Percentiles rank a stretch among this genome's conserved stretches.
phyloP scores from a whole-genome alignment of 2,113 vertebrate species.

The Gavialis gangeticus region DNA sequence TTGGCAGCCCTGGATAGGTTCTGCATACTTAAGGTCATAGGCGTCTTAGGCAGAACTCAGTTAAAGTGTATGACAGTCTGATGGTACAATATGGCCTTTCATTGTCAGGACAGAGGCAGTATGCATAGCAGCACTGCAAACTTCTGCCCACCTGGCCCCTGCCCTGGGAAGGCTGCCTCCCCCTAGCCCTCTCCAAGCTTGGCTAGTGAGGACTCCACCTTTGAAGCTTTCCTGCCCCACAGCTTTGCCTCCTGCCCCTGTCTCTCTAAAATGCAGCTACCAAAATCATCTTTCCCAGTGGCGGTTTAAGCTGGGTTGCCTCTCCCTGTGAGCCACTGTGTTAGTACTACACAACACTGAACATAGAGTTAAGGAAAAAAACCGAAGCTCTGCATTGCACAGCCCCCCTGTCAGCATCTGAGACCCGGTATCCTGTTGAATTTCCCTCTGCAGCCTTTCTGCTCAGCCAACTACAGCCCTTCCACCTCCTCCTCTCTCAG shows the following conservation, averaged over 20 bases:
- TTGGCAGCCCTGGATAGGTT: neutral
- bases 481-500: neutral
- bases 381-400: too few species aligned
- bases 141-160: neutral
- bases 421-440: neutral
- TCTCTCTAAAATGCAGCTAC: neutral
- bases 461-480: neutral
- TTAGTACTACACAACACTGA: neutral
- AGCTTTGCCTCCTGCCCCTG: neutral
- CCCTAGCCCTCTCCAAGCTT: neutral
- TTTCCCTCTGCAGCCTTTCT: neutral
- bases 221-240: neutral
- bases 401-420: neutral
- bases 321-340: neutral
- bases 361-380: neutral
- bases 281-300: neutral
- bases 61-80: neutral
- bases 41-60: neutral
- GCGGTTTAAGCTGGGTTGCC: neutral
- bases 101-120: neutral
- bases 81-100: neutral
- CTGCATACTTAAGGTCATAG: neutral
- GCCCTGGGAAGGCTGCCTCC: neutral
- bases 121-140: neutral
- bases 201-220: neutral